A percentile compares a stretch with the other conserved stretches of the same genome.
Conservation (phyloP, 2,797 vertebrate genomes). For the Enteromius thamalakanensis region DNA sequence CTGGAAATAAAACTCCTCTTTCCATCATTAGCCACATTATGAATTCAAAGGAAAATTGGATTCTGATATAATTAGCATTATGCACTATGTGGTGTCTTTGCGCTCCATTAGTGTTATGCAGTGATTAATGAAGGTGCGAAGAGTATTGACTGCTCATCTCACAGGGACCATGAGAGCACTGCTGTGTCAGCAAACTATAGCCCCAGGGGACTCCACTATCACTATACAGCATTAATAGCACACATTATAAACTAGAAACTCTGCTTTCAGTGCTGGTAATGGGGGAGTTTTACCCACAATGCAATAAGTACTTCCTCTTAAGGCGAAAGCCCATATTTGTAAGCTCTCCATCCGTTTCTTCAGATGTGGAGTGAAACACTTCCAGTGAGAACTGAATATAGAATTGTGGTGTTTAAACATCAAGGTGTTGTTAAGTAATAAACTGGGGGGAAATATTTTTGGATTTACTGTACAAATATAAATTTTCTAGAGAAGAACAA, state of each 20-base stretch:
- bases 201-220: neutral
- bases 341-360: neutral
- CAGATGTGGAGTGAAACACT: neutral
- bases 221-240: neutral
- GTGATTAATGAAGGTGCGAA: slow-evolving; percentile 55
- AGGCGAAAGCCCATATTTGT: neutral
- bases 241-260: neutral
- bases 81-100: neutral
- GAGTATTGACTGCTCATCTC: slow-evolving; percentile 48
- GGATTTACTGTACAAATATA: neutral
- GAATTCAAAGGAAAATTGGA: slow-evolving; percentile 1
- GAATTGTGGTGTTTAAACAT: neutral
- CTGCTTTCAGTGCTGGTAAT: neutral
- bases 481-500: neutral
- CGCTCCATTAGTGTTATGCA: neutral
- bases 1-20: slow-evolving; percentile 16
- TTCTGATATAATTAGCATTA: slow-evolving; percentile 5
- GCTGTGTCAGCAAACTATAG: slow-evolving; percentile 56
- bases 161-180: slow-evolving; percentile 16
- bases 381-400: neutral
- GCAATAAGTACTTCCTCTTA: neutral
- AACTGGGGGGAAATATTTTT: neutral
- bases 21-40: neutral
- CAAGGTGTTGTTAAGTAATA: neutral
- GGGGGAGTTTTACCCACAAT: neutral